These are phyloP conservation scores for Liolophura sinensis DNA, from an alignment of 1,140 invertebrate species.

Conservation along the genomic window DNA sequence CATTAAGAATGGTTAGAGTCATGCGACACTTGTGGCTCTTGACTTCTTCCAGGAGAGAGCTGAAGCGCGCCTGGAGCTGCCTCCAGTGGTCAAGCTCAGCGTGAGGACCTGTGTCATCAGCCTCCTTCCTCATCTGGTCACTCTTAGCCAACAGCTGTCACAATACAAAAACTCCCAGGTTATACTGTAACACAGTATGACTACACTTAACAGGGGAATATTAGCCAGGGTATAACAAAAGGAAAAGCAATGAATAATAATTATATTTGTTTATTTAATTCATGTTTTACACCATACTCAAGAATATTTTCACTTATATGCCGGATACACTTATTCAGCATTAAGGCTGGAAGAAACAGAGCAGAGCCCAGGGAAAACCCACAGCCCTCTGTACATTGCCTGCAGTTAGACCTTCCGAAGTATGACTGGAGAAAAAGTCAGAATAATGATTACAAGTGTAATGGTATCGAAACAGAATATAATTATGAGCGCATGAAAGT, in stretches of 20 bases:
- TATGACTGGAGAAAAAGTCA: too few species aligned
- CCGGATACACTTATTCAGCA: too few species aligned
- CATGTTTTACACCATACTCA: too few species aligned
- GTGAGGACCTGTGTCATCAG: slow-evolving; percentile 86
- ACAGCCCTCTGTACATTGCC: too few species aligned
- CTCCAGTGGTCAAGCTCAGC: slow-evolving; percentile 96
- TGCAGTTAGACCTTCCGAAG: too few species aligned
- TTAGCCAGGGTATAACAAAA: not conserved
- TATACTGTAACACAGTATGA: not conserved
- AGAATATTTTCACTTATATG: too few species aligned
- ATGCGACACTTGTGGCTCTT: slow-evolving; percentile 75
- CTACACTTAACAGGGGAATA: not conserved
- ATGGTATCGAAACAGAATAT: not conserved
- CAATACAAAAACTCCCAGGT: not conserved
- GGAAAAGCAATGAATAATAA: not conserved
- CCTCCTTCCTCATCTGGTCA: slow-evolving; percentile 81
- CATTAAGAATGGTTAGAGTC: slow-evolving; percentile 70
- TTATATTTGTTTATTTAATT: too few species aligned
- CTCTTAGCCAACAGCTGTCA: slow-evolving; percentile 48
- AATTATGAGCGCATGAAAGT: not conserved
- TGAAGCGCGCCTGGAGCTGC: slow-evolving; percentile 75
- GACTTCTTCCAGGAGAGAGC: slow-evolving; percentile 80
- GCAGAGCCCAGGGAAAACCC: too few species aligned
- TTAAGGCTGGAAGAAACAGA: too few species aligned
- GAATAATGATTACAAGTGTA: too few species aligned